Conservation (phyloP, 2,888 invertebrate genomes). For the Plutella xylostella region DNA sequence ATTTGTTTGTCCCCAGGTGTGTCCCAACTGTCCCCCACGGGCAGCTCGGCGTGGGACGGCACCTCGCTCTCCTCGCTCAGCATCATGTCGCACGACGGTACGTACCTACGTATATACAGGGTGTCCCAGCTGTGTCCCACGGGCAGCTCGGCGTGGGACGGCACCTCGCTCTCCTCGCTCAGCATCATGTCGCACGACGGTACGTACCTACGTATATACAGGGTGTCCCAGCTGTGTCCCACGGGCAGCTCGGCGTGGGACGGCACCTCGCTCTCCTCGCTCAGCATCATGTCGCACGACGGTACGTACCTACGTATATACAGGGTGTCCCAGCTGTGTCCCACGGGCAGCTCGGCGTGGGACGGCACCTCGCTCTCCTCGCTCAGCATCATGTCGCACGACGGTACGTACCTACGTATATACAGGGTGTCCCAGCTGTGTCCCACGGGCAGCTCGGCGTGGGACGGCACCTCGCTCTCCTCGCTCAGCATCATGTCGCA, state of each 20-base stretch:
- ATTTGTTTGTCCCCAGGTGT: constrained; percentile 36
- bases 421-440: constrained; percentile 54
- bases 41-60: constrained; percentile 41
- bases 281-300: constrained; percentile 37
- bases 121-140: constrained; percentile 56
- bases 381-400: constrained; percentile 38
- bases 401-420: no score
- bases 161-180: constrained; percentile 39
- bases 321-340: constrained; percentile 54
- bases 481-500: constrained; percentile 44
- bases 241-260: constrained; percentile 47
- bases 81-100: constrained; percentile 33
- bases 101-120: constrained; percentile 20
- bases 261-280: constrained; percentile 37
- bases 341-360: constrained; percentile 43
- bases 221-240: constrained; percentile 53
- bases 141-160: constrained; percentile 41
- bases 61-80: constrained; percentile 41
- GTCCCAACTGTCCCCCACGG: constrained; percentile 53
- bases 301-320: no score
- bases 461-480: constrained; percentile 45
- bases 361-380: constrained; percentile 44
- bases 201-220: constrained; percentile 16
- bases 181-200: constrained; percentile 35
- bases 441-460: constrained; percentile 38